phyloP scores from a whole-genome alignment of 2,797 vertebrate species.

The Sphenopsis melanotis region DNA sequence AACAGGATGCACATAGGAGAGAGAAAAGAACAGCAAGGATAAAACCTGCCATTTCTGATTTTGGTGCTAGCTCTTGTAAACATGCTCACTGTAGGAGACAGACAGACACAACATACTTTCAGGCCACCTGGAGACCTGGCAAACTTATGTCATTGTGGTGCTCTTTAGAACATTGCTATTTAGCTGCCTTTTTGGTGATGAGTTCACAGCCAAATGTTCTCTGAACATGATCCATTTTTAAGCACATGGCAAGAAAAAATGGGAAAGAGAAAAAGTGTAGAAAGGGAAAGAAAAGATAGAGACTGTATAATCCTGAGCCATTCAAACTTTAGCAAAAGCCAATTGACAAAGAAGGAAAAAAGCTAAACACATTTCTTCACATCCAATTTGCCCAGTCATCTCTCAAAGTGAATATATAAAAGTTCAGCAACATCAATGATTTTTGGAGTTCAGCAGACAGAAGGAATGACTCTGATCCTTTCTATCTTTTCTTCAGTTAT shows the following conservation, averaged over 20 bases:
- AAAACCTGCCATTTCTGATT: constrained; percentile 32
- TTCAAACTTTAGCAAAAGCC: background rate
- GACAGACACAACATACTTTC: constrained; percentile 58
- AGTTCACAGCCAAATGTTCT: constrained; percentile 56
- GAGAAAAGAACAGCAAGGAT: constrained; percentile 40
- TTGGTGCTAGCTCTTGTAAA: constrained; percentile 41
- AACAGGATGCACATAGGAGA: background rate
- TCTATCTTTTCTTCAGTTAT: background rate
- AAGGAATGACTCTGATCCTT: background rate
- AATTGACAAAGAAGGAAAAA: background rate
- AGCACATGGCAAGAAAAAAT: constrained; percentile 4
- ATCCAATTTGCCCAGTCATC: background rate
- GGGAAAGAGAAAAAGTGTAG: background rate
- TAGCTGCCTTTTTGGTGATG: constrained; percentile 26
- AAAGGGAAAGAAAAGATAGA: background rate
- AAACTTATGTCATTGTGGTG: constrained; percentile 25
- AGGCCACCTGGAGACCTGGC: constrained; percentile 58
- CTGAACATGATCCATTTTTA: background rate
- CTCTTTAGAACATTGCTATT: constrained; percentile 16
- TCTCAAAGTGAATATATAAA: background rate
- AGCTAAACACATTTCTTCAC: background rate
- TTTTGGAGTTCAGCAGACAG: background rate
- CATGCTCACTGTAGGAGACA: constrained; percentile 32
- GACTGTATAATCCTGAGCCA: background rate
- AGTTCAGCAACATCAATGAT: background rate